These are phyloP conservation scores for Monodelphis domestica DNA, from an alignment of 2,797 vertebrate genomes.

Conservation along the genomic window DNA sequence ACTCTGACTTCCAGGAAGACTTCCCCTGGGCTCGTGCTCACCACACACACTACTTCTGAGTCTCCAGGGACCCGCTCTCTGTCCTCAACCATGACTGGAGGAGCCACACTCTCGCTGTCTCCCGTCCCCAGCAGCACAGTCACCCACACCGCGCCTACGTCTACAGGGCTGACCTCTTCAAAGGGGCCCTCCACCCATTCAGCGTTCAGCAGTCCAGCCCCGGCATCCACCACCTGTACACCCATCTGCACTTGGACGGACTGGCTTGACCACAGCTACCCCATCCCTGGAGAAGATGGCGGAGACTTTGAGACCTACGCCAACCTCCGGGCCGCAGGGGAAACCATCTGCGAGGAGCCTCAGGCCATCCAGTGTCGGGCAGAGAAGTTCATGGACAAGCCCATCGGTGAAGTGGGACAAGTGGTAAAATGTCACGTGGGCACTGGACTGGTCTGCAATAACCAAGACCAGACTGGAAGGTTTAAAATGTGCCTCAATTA, in stretches of 20 bases:
- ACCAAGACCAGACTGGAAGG: slow-evolving; percentile 60
- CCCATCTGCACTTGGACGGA: slow-evolving; percentile 64
- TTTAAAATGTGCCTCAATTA: slow-evolving; percentile 59
- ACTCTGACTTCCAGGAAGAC: not conserved
- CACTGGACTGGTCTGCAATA: slow-evolving; percentile 70
- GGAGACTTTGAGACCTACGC: slow-evolving; percentile 38
- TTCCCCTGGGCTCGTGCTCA: no score
- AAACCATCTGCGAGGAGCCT: slow-evolving; percentile 35
- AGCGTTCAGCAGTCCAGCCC: not conserved
- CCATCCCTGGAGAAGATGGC: accelerated
- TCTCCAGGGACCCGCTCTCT: no score
- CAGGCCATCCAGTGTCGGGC: slow-evolving; percentile 68
- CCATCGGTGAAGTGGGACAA: slow-evolving; percentile 60
- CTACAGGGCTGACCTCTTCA: not conserved
- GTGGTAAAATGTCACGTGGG: slow-evolving; percentile 58
- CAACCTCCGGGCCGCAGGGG: slow-evolving; percentile 55
- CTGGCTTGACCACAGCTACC: slow-evolving; percentile 41
- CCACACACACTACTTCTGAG: not conserved
- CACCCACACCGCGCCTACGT: no score
- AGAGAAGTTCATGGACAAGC: not conserved
- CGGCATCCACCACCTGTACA: not conserved
- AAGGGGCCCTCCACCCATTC: not conserved
- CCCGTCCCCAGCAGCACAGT: not conserved
- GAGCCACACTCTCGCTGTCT: not conserved
- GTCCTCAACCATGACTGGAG: not conserved